phyloP scores from a whole-genome alignment of 1,140 invertebrate species.

The Papilio xuthus region DNA sequence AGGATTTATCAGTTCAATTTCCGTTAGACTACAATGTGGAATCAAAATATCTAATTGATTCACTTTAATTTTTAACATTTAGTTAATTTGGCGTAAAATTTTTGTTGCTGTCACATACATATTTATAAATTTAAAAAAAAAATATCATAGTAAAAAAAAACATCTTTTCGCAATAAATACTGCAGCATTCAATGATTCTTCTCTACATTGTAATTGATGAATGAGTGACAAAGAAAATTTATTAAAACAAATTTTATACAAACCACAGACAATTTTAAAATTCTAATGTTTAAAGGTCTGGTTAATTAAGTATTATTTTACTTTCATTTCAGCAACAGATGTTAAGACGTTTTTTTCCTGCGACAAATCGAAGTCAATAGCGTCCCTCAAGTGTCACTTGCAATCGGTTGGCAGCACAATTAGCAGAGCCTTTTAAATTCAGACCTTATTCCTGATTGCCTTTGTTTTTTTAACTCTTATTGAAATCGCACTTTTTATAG shows the following conservation, averaged over 20 bases:
- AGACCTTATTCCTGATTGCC: conserved; percentile 14
- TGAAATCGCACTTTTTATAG: background rate
- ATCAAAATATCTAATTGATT: background rate
- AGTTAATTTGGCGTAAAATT: background rate
- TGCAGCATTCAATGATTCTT: no score
- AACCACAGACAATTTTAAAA: background rate
- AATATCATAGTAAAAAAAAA: no score
- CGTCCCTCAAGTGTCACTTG: conserved; percentile 23
- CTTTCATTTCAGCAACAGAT: background rate
- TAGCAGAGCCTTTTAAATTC: conserved; percentile 22
- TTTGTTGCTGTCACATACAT: background rate
- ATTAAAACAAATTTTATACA: background rate
- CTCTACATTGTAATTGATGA: no score
- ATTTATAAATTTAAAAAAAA: no score
- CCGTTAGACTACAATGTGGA: conserved; percentile 14
- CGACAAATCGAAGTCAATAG: conserved; percentile 5
- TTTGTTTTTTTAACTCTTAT: background rate
- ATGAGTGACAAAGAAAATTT: background rate
- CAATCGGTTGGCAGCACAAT: conserved; percentile 9
- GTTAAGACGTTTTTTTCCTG: background rate
- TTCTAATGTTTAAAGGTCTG: background rate
- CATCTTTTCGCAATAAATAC: no score
- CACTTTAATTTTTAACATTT: background rate
- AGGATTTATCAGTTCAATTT: conserved; percentile 38
- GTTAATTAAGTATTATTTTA: background rate